Conservation (phyloP, 2,113 vertebrate species). For the Glaucidium brasilianum region DNA sequence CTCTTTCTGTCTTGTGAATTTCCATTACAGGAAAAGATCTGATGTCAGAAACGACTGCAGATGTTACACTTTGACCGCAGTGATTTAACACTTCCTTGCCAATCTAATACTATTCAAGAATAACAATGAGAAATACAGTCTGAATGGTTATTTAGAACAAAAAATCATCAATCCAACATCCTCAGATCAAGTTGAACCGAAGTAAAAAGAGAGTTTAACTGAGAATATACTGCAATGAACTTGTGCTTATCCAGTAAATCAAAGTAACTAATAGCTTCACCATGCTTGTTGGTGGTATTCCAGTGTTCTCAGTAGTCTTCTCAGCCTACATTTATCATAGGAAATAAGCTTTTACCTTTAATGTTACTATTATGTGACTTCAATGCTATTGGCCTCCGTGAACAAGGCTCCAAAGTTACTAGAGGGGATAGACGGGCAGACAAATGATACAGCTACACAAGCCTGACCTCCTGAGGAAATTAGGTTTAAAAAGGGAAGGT, state of each 20-base stretch:
- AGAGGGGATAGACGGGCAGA: background rate
- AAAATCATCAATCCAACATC: background rate
- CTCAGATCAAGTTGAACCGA: background rate
- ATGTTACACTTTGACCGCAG: background rate
- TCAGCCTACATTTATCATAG: background rate
- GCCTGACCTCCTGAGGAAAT: background rate
- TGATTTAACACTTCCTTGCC: slow-evolving; percentile 24
- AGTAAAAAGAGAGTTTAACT: background rate
- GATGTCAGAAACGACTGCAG: background rate
- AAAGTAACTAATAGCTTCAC: background rate
- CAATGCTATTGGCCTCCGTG: background rate
- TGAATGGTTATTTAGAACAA: background rate
- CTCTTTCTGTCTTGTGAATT: background rate
- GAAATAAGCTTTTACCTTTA: background rate
- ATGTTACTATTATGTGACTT: background rate
- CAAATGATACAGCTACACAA: background rate
- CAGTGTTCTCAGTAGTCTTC: background rate
- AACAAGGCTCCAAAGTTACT: background rate
- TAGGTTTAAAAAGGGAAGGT: background rate
- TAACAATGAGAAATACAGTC: background rate
- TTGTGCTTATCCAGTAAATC: background rate
- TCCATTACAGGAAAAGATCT: slow-evolving; percentile 2
- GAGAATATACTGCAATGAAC: background rate
- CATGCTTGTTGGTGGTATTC: background rate
- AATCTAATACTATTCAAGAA: background rate